Evolutionary conservation across 1,140 invertebrate species (phyloP).

Genomic region (Zaprionus capensis): DNA sequence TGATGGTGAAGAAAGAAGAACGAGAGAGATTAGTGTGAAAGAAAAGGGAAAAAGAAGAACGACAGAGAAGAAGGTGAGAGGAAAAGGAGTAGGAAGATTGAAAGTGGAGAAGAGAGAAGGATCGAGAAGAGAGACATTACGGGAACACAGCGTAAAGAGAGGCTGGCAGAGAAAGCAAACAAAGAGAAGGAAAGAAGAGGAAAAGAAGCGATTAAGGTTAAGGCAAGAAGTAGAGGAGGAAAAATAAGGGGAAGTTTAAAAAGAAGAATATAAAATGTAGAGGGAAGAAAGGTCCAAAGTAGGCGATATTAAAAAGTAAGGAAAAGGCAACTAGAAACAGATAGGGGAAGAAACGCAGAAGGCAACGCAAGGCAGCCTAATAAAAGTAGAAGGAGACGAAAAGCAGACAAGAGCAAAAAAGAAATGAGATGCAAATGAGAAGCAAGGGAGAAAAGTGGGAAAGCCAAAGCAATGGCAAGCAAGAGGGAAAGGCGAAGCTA

Average conservation of each 20-base stretch:
- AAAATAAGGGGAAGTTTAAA: background rate
- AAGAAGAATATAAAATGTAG: background rate
- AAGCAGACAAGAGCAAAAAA: background rate
- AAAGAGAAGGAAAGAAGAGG: background rate
- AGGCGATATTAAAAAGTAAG: too few species aligned
- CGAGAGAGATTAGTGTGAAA: background rate
- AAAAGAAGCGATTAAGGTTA: background rate
- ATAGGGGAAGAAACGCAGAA: background rate
- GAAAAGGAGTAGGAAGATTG: too few species aligned
- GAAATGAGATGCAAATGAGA: background rate
- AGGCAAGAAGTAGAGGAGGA: background rate
- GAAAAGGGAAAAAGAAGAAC: rapidly evolving
- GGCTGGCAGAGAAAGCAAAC: background rate
- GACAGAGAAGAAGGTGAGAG: background rate
- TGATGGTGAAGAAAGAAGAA: background rate
- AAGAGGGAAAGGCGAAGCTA: background rate
- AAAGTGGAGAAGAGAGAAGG: too few species aligned
- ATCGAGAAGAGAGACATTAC: too few species aligned
- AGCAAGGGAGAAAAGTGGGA: background rate
- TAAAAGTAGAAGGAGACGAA: background rate
- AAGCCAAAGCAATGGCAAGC: background rate
- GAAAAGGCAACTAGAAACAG: background rate
- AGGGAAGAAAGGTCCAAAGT: background rate
- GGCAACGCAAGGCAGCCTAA: too few species aligned
- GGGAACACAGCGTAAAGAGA: too few species aligned